phyloP scores from a whole-genome alignment of 2,113 vertebrate species.

The Tupaia chinensis region DNA sequence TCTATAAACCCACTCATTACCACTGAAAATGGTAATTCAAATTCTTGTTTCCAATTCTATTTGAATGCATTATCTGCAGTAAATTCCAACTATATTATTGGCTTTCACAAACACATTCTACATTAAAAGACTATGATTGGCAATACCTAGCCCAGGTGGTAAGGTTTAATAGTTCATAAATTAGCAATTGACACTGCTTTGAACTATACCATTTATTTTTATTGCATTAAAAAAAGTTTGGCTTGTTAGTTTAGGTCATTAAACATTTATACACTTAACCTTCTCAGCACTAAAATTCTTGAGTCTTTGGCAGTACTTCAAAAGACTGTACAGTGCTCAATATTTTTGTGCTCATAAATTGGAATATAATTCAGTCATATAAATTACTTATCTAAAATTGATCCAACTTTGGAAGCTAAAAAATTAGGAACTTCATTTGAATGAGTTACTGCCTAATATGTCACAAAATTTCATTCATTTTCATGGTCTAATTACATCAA shows the following conservation, averaged over 20 bases:
- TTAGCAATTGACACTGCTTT: constrained; percentile 65
- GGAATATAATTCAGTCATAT: constrained; percentile 74
- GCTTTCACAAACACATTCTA: constrained; percentile 37
- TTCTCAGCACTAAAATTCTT: constrained; percentile 60
- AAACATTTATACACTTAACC: constrained; percentile 72
- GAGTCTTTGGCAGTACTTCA: constrained; percentile 65
- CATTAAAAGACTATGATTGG: constrained; percentile 22
- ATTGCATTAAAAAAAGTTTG: constrained; percentile 66
- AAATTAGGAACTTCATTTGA: constrained; percentile 76
- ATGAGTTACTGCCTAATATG: constrained; percentile 71
- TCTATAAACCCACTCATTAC: not conserved
- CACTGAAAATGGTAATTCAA: constrained; percentile 35
- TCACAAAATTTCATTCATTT: constrained; percentile 74
- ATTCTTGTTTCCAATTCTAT: constrained; percentile 17
- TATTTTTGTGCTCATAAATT: constrained; percentile 76
- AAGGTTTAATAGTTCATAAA: constrained; percentile 70
- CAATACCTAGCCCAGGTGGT: not conserved
- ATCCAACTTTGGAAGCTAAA: constrained; percentile 71
- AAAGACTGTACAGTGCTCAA: constrained; percentile 44
- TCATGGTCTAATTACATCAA: constrained; percentile 73
- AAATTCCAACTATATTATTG: constrained; percentile 37
- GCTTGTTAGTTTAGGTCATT: constrained; percentile 74
- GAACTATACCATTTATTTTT: constrained; percentile 64
- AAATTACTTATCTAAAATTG: constrained; percentile 77
- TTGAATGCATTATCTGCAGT: constrained; percentile 24